Conservation (phyloP, 2,888 invertebrate species). For the Augiades crinisus region DNA sequence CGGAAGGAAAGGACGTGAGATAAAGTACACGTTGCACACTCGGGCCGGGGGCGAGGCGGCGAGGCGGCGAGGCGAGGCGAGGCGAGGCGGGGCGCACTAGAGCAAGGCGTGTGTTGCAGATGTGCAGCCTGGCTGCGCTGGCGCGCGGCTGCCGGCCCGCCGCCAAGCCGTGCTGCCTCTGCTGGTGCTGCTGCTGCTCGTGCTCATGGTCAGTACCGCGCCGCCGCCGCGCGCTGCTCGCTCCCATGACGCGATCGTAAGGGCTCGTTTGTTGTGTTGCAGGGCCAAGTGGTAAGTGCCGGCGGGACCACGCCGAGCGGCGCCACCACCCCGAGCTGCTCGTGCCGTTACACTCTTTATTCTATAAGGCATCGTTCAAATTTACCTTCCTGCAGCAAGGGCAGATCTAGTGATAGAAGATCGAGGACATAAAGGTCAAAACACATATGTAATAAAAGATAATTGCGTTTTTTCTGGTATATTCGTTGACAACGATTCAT, state of each 20-base stretch:
- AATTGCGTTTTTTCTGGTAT: too few species aligned
- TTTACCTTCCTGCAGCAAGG: too few species aligned
- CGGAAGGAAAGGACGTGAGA: background rate
- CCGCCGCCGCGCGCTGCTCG: background rate
- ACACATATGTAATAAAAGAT: too few species aligned
- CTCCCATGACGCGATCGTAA: background rate
- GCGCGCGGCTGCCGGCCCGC: constrained; percentile 79
- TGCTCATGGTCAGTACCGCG: constrained; percentile 78
- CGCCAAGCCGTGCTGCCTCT: constrained; percentile 82
- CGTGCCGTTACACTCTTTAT: background rate
- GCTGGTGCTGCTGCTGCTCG: constrained; percentile 83
- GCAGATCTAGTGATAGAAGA: too few species aligned
- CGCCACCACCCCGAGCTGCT: background rate
- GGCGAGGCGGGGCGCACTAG: background rate
- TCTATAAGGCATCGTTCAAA: background rate
- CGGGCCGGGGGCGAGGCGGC: constrained; percentile 23
- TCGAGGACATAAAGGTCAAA: too few species aligned
- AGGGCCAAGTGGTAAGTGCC: constrained; percentile 70
- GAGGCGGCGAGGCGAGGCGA: background rate
- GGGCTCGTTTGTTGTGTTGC: constrained; percentile 42
- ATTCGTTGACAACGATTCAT: too few species aligned
- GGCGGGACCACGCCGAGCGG: background rate
- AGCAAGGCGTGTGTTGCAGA: constrained; percentile 47
- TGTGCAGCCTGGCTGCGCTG: constrained; percentile 77
- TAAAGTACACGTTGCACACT: background rate